Evolutionary conservation across 2,113 vertebrate species (phyloP).

Genomic region (Scatophagus argus): DNA sequence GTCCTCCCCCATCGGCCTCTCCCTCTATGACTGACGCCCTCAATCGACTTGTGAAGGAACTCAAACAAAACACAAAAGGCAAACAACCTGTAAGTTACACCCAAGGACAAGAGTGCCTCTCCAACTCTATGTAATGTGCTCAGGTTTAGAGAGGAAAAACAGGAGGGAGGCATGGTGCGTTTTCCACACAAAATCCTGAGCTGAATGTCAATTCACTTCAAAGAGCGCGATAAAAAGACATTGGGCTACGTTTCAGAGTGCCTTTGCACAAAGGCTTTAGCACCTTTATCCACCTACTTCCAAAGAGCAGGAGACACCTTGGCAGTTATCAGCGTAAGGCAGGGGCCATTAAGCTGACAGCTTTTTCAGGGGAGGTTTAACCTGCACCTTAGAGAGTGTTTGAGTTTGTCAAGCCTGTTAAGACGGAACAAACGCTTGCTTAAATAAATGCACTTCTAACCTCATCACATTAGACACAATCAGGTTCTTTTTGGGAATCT

Average conservation of each 20-base stretch:
- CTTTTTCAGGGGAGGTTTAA: conserved; percentile 62
- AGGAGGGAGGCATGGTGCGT: conserved; percentile 37
- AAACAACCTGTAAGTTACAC: conserved; percentile 38
- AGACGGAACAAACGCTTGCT: conserved; percentile 56
- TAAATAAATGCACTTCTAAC: conserved; percentile 41
- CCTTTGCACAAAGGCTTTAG: conserved; percentile 68
- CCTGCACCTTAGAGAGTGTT: conserved; percentile 60
- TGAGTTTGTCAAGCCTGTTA: conserved; percentile 56
- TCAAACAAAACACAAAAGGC: conserved; percentile 51
- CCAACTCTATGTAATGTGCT: conserved; percentile 29
- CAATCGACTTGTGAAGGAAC: conserved; percentile 40
- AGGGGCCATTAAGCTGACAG: conserved; percentile 75
- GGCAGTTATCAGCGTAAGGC: conserved; percentile 72
- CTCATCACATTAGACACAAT: conserved; percentile 41
- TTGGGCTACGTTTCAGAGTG: conserved; percentile 57
- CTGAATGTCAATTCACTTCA: conserved; percentile 80
- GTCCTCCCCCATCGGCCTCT: conserved; percentile 43
- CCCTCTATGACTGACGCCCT: conserved; percentile 30
- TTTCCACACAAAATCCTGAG: conserved; percentile 59
- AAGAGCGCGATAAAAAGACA: conserved; percentile 63
- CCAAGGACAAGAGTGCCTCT: conserved; percentile 64
- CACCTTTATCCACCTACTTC: conserved; percentile 67
- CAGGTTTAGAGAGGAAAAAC: conserved; percentile 55
- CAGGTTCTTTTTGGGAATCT: conserved; percentile 6
- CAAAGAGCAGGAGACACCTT: conserved; percentile 59